These are phyloP conservation scores for Acrobasis repandana DNA, from an alignment of 2,888 invertebrate genomes.

Conservation along the genomic window DNA sequence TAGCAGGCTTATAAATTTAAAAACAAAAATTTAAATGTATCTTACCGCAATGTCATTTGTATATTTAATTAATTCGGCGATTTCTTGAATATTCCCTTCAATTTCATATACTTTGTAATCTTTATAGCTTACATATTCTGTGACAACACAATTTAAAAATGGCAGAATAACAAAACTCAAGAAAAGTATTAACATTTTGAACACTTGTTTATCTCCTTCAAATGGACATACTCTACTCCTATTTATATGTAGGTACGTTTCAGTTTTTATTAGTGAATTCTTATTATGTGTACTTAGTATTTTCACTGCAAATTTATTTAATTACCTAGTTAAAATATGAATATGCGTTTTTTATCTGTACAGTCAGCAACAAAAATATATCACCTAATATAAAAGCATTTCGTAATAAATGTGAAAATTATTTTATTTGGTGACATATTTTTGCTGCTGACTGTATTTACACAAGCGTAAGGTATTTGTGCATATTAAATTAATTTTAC, in stretches of 20 bases:
- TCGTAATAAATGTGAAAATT: too few species aligned
- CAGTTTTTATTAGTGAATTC: not conserved
- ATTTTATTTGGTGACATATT: too few species aligned
- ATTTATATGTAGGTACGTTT: slow-evolving; percentile 16
- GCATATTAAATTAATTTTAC: too few species aligned
- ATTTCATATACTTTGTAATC: slow-evolving; percentile 40
- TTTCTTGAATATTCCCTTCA: slow-evolving; percentile 31
- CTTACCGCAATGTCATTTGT: slow-evolving; percentile 46
- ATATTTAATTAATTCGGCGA: slow-evolving; percentile 31
- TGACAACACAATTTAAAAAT: not conserved
- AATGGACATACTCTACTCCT: not conserved
- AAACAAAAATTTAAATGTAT: slow-evolving; percentile 20
- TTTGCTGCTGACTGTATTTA: too few species aligned
- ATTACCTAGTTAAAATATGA: too few species aligned
- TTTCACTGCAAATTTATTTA: too few species aligned
- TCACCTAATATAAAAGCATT: too few species aligned
- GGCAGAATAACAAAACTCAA: not conserved
- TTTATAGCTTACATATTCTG: slow-evolving; percentile 38
- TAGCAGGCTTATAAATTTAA: too few species aligned
- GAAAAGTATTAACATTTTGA: not conserved
- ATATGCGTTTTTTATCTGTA: too few species aligned
- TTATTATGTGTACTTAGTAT: not conserved
- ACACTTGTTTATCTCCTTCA: not conserved
- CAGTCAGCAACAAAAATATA: too few species aligned
- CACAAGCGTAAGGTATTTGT: too few species aligned